Evolutionary conservation across 2,797 vertebrate genomes (phyloP).

Genomic region (Periophthalmus magnuspinnatus): DNA sequence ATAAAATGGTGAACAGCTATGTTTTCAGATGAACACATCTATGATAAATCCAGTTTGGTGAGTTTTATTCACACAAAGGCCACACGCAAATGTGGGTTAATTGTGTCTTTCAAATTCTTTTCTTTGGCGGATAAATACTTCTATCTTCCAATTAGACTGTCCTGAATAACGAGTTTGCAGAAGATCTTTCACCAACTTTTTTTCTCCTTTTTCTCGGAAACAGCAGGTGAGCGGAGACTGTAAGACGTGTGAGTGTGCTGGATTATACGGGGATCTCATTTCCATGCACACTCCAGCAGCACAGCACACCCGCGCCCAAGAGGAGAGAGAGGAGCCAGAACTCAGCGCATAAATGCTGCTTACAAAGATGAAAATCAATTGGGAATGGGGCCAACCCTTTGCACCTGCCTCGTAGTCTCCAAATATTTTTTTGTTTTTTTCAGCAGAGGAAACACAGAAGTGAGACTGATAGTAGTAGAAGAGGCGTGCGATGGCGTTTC

Average conservation of each 20-base stretch:
- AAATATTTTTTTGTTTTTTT: conserved; percentile 22
- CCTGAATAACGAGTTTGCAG: conserved; percentile 37
- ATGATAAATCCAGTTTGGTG: conserved; percentile 30
- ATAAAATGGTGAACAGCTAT: conserved; percentile 4
- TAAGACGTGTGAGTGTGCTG: conserved; percentile 38
- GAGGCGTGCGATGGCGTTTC: conserved; percentile 5
- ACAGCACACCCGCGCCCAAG: conserved; percentile 35
- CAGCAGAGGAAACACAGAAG: conserved; percentile 24
- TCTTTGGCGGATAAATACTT: conserved; percentile 43
- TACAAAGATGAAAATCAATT: conserved; percentile 50
- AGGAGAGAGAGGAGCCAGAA: conserved; percentile 43
- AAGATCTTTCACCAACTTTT: conserved; percentile 18
- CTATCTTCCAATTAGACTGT: conserved; percentile 9
- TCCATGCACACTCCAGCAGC: conserved; percentile 38
- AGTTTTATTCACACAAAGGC: conserved; percentile 35
- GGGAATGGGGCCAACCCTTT: conserved; percentile 43
- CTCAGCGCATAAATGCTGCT: conserved; percentile 44
- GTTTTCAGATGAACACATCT: conserved; percentile 27
- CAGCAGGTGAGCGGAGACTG: conserved; percentile 40
- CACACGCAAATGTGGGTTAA: conserved; percentile 54
- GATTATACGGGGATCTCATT: conserved; percentile 61
- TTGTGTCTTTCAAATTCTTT: conserved; percentile 55
- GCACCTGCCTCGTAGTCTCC: conserved; percentile 41
- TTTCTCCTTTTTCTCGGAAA: not conserved
- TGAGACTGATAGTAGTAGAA: conserved; percentile 1